Evolutionary conservation across 2,797 vertebrate species (phyloP).

Genomic region (Tapera naevia): DNA sequence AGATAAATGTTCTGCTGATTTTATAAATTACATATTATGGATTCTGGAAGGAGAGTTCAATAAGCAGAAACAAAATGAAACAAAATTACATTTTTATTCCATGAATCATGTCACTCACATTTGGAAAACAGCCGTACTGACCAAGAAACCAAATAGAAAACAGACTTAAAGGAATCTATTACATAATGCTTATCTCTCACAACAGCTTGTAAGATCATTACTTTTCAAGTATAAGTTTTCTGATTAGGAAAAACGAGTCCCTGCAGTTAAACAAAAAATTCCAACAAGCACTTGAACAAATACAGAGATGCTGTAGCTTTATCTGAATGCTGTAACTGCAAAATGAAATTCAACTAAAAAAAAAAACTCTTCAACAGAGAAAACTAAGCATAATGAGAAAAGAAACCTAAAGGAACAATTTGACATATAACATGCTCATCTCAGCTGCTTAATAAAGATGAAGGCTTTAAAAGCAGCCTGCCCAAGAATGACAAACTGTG

Average conservation of each 20-base stretch:
- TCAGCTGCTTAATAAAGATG: background rate
- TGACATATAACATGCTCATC: background rate
- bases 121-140: background rate
- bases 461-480: background rate
- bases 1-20: background rate
- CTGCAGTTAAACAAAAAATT: background rate
- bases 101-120: background rate
- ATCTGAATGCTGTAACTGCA: background rate
- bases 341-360: background rate
- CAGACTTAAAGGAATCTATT: background rate
- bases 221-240: background rate
- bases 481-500: background rate
- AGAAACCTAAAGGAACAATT: background rate
- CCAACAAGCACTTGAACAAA: background rate
- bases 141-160: background rate
- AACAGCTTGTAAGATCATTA: background rate
- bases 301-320: background rate
- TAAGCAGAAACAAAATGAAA: background rate
- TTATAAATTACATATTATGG: background rate
- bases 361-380: background rate
- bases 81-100: background rate
- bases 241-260: background rate
- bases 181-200: background rate
- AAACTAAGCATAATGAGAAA: background rate
- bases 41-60: background rate